Evolutionary conservation across 2,113 vertebrate species (phyloP), one percentile per base, ranked within the genome.

Genomic region (Nothobranchius furzeri): DNA sequence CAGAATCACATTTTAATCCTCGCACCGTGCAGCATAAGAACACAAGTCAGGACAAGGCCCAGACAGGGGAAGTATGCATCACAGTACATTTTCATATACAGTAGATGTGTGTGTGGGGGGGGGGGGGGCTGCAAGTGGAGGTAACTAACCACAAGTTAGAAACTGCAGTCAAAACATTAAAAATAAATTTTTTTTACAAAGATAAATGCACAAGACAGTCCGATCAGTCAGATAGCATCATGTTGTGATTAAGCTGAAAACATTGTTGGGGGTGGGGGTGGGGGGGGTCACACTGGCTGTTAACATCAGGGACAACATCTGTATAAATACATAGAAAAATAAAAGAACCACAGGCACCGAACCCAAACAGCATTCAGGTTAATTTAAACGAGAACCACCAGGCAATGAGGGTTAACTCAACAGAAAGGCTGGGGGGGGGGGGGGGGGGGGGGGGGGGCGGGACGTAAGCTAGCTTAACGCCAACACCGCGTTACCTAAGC

Each of bases 401-500:
- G 82, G 86, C 89, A 83, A 82, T 87, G 85, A 75, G 83, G 81
- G 84, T 89, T 86, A 90, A 85, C 84, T 65, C 61, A 89, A 86
- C 61, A 82, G 70, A 79, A 70, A 83, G 75, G 71, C 37, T 4
- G 61, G 59, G 37, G 30, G 47, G 47, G 30, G 10, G 9, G 40
- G 20, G 6, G 8, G 46, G 25, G n/a, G n/a, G n/a, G 61, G 59
- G 37, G 30, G 47, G 47, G 30, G 10, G 9, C 17, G 20, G 6
- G 60, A 67, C 8, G 37, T 60, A 67, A 73, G 66, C 61, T 48
- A 73, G 68, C 65, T 64, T 20, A 20, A 61, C 69, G 15, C 64
- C 68, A 35, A 49, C 58, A 13, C 57, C 65, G 47, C 62, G 67
- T 68, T 57, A 52, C 65, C 37, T 12, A 35, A 70, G 52, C 68